These are phyloP conservation scores for Drosophila asahinai DNA, from an alignment of 1,140 invertebrate genomes.

Conservation along the genomic window DNA sequence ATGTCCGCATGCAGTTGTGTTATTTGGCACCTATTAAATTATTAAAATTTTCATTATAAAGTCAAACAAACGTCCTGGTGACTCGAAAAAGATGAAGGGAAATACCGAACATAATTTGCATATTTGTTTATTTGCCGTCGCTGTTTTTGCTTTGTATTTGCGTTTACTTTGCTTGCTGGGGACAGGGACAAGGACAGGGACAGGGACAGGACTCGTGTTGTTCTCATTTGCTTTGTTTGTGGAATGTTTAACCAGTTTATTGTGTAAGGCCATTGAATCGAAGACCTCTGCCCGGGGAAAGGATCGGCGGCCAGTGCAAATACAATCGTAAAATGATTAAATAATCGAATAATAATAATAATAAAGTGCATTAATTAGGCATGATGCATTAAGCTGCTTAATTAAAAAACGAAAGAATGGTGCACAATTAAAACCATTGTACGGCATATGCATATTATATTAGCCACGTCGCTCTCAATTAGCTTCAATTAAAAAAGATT, in stretches of 20 bases:
- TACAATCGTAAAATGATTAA: slow-evolving; percentile 34
- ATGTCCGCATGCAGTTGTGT: slow-evolving; percentile 29
- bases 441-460: slow-evolving; percentile 45
- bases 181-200: not conserved
- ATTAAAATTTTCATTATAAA: slow-evolving; percentile 79
- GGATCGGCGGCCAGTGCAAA: slow-evolving; percentile 2
- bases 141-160: slow-evolving; percentile 26
- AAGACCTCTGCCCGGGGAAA: slow-evolving; percentile 20
- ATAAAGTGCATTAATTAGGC: slow-evolving; percentile 71
- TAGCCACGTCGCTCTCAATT: slow-evolving; percentile 58
- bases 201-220: slow-evolving; percentile 13
- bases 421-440: slow-evolving; percentile 8
- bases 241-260: slow-evolving; percentile 70
- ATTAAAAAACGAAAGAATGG: slow-evolving; percentile 35
- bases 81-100: slow-evolving; percentile 23
- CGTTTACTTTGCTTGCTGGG: slow-evolving; percentile 20
- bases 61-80: slow-evolving; percentile 60
- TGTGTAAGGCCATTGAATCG: slow-evolving; percentile 55
- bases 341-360: slow-evolving; percentile 65
- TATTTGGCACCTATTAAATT: slow-evolving; percentile 52
- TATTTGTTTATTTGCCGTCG: slow-evolving; percentile 49
- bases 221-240: slow-evolving; percentile 40
- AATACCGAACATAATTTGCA: slow-evolving; percentile 60
- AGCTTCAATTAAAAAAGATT: slow-evolving; percentile 54
- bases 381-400: slow-evolving; percentile 55